Percentiles rank a stretch among this genome's conserved stretches.
Conservation (phyloP, 2,113 vertebrate genomes). For the Pelecanus crispus region DNA sequence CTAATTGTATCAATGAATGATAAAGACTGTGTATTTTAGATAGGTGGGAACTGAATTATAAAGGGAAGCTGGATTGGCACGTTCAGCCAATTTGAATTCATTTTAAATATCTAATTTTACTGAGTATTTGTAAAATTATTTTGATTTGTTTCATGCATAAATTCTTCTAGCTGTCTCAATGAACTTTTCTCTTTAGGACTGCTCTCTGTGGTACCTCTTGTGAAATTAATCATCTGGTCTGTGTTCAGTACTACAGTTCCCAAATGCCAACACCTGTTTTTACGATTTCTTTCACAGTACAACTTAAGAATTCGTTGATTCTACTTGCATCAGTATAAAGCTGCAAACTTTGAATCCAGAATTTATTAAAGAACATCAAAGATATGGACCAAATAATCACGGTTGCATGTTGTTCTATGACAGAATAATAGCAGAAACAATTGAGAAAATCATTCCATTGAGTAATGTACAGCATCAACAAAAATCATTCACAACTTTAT, state of each 20-base stretch:
- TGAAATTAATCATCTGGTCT: neutral
- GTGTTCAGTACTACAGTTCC: neutral
- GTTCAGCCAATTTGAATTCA: neutral
- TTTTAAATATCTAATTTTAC: neutral
- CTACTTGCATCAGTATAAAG: neutral
- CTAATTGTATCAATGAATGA: neutral
- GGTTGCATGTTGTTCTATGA: neutral
- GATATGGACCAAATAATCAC: neutral
- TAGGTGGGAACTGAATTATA: neutral
- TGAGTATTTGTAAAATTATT: neutral
- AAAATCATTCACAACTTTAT: neutral
- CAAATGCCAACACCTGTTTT: neutral
- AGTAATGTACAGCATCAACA: neutral
- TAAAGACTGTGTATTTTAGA: neutral
- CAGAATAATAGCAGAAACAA: neutral
- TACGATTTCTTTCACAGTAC: neutral
- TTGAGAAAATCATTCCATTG: neutral
- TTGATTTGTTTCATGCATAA: neutral
- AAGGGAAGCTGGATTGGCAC: neutral
- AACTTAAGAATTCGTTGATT: neutral
- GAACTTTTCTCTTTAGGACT: neutral
- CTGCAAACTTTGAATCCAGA: neutral
- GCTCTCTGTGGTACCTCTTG: neutral
- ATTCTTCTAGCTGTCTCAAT: neutral
- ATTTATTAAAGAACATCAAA: neutral